phyloP scores from a whole-genome alignment of 1,140 invertebrate species.

The Phortica variegata region DNA sequence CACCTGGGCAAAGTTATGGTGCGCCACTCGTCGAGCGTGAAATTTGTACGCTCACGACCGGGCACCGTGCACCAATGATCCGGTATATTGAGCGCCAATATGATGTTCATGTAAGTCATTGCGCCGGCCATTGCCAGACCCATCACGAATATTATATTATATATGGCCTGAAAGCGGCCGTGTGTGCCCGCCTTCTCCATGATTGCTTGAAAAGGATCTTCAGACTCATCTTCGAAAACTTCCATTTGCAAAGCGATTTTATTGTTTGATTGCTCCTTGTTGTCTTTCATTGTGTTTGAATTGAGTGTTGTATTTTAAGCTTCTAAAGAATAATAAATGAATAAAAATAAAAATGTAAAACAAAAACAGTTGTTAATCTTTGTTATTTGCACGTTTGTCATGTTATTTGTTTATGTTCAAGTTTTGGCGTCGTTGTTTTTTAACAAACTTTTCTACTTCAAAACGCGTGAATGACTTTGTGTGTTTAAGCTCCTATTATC shows the following conservation, averaged over 20 bases:
- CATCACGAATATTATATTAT: constrained; percentile 58
- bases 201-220: constrained; percentile 59
- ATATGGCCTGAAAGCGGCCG: constrained; percentile 60
- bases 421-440: too few species aligned
- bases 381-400: too few species aligned
- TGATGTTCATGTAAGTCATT: constrained; percentile 59
- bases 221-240: constrained; percentile 26
- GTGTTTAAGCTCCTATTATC: too few species aligned
- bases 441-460: too few species aligned
- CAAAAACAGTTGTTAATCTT: too few species aligned
- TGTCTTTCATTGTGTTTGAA: constrained; percentile 35
- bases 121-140: constrained; percentile 49
- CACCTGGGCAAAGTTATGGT: constrained; percentile 59
- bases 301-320: too few species aligned
- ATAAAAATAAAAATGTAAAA: too few species aligned
- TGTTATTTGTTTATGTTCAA: too few species aligned
- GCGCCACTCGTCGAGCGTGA: constrained; percentile 59
- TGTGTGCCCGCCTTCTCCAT: constrained; percentile 59
- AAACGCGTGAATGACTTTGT: too few species aligned
- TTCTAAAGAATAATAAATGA: too few species aligned
- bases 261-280: constrained; percentile 24
- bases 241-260: constrained; percentile 34
- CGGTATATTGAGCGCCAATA: constrained; percentile 60
- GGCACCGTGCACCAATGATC: constrained; percentile 63
- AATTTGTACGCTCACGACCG: constrained; percentile 57